Base-by-base conservation (phyloP, 2,113 vertebrate species). In the Urocynchramus pylzowi region DNA sequence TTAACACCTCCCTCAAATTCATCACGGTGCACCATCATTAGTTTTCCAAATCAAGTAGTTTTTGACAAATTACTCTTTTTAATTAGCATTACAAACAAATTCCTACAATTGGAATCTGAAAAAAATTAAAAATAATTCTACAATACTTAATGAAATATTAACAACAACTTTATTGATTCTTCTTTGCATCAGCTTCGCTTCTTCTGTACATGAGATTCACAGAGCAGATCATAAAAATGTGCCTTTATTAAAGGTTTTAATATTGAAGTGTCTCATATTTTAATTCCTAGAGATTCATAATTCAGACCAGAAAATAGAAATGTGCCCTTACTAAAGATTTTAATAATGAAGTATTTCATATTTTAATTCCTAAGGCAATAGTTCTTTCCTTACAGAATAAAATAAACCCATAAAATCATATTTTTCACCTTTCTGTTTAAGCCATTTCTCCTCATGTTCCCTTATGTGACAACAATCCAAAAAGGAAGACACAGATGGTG, bases 201-300 rank as follows among this genome's bases (percentile, higher is more conserved):
- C 4, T 57, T 69, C 18, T 63, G 4, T 54, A 24, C 27, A 35
- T 54, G 22, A 89, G 24, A 74, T 42, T 89, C 35, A 61, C 16
- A 49, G 17, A 24, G 6, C 10, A 59, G n/a, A 61, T 49, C 28
- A 76, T 73, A 69, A 88, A 87, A 88, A 41, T 41, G 0, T 56
- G 27, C 13, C 21, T 5, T 84, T 95, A 71, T 76, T 71, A 79
- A 85, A 56, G 23, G 6, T 52, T 90, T 96, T 56, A 75, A 59
- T 95, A 95, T 67, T 84, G 39, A 93, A 87, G 16, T 49, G 47
- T 30, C 18, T 78, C 19, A 45, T 54, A 67, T 79, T 79, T 87
- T 82, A 78, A 61, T 93, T 89, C 20, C 19, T 78, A 49, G n/a
- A 67, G 5, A 76, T 67, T 76, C 74, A 67, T 44, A 73, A 6